Conservation (phyloP, 1,140 invertebrate species). For the Bradysia coprophila region DNA sequence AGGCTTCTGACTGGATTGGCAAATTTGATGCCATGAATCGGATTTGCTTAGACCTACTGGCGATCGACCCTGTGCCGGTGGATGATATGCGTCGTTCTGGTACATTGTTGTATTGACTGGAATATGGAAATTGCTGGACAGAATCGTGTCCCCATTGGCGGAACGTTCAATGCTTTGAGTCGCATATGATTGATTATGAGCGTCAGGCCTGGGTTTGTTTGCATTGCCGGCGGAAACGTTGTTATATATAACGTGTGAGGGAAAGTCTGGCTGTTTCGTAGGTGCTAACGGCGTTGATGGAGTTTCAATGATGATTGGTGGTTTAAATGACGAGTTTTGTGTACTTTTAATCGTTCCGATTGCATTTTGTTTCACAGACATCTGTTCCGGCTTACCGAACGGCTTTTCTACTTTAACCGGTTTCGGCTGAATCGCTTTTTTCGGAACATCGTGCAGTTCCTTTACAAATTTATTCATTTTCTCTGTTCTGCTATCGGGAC, state of each 20-base stretch:
- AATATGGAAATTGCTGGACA: background rate
- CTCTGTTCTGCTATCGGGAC: background rate
- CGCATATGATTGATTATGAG: background rate
- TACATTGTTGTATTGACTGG: background rate
- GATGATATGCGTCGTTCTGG: background rate
- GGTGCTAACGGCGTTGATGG: constrained; percentile 15
- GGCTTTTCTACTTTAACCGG: constrained; percentile 4
- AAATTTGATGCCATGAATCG: constrained; percentile 59
- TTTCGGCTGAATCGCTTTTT: background rate
- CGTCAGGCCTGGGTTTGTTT: constrained; percentile 6
- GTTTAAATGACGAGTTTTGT: too few relatives aligned
- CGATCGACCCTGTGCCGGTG: constrained; percentile 7
- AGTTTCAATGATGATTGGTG: constrained; percentile 16
- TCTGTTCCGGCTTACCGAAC: constrained; percentile 3
- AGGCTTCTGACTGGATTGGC: constrained; percentile 17
- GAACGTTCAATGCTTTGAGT: background rate
- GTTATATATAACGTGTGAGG: constrained; percentile 20
- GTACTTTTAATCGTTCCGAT: too few relatives aligned
- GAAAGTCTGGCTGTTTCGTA: constrained; percentile 12
- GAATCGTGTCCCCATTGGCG: background rate
- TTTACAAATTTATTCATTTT: constrained; percentile 1
- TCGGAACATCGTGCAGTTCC: background rate
- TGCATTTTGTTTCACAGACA: too few relatives aligned
- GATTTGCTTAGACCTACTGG: constrained; percentile 42
- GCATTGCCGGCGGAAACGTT: constrained; percentile 13